These are phyloP conservation scores for Umimayanthus kanabou DNA, from an alignment of 92 coral and sea anemone genomes.

Conservation along the genomic window DNA sequence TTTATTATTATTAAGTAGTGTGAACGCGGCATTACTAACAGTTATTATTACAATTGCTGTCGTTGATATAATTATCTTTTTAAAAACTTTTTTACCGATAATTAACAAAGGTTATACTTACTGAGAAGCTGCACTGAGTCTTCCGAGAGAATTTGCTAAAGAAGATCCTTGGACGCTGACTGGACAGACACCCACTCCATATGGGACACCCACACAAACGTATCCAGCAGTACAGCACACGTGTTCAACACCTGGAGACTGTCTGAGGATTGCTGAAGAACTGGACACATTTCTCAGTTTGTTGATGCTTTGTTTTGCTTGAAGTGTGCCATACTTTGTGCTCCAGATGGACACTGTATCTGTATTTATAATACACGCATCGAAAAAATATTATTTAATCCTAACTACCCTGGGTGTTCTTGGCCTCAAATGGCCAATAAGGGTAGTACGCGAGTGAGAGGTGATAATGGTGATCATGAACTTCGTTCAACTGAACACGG, in stretches of 20 bases:
- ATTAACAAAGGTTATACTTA: conserved; percentile 2
- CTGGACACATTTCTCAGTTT: conserved; percentile 46
- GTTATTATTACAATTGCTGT: not conserved
- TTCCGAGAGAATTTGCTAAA: conserved; percentile 83
- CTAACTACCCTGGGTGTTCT: not conserved
- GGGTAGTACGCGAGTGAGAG: too few species aligned
- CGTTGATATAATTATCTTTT: not conserved
- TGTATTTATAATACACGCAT: conserved; percentile 11
- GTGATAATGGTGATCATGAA: too few species aligned
- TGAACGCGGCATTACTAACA: too few species aligned
- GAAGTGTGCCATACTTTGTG: conserved; percentile 81
- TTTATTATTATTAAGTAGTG: too few species aligned
- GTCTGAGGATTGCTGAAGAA: conserved; percentile 31
- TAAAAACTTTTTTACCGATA: not conserved
- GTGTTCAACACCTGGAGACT: conserved; percentile 55
- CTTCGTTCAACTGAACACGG: too few species aligned
- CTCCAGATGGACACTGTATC: conserved; percentile 61
- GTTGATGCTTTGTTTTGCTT: conserved; percentile 59
- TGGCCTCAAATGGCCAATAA: too few species aligned
- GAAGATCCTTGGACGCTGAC: conserved; percentile 63
- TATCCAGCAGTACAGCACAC: conserved; percentile 67
- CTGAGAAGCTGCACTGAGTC: conserved; percentile 21
- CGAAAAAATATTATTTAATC: not conserved
- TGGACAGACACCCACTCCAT: conserved; percentile 78
- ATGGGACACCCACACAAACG: conserved; percentile 66